Evolutionary conservation across 1,140 invertebrate genomes (phyloP), one percentile per base, ranked within the genome.

Genomic region (Gryon sp.): DNA sequence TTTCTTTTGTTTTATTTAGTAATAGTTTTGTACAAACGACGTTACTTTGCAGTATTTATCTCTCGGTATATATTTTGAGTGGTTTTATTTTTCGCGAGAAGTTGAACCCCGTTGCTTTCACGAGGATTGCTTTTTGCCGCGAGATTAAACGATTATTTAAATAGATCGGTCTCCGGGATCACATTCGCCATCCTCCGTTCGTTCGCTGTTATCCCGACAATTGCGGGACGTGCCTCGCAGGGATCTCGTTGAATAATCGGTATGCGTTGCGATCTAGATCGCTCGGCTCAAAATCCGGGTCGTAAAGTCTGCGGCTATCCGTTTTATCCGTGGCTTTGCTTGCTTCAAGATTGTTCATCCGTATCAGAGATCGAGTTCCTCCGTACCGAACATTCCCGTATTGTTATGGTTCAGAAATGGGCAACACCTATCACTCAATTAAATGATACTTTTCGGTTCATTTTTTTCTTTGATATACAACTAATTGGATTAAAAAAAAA

Each of bases 81-180:
- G 22, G 22, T 14, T 30, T 5, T 5, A 2, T 48, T 50, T 11
- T 11, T 12, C 41, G 41, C 9, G 7, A 2, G 12, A 30, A 30
- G 18, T 12, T 28, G 16, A 38, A 34, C 20, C 53, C 38, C 26
- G 26, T 18, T 4, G 52, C 52, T 40, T 8, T 19, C 40, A 2
- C 19, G 30, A 15, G 41, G 16, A 68, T 68, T 15, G 32, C 36
- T 68, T 50, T 69, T 69, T 69, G 52, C 45, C 53, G 55, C 9
- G 28, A 62, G 66, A 72, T 62, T 62, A 62, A 72, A 72, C 66
- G 66, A 72, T 72, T 62, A 72, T 72, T 72, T 72, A 72, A 72
- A 72, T 62, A 72, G 66, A 62, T 16, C 46, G 36, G 53, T 59
- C 53, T n/a, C 14, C 46, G 66, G 48, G 41, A 69, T 69, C 65